A percentile compares a stretch with the other conserved stretches of the same genome.
Evolutionary conservation across 2,888 invertebrate species (phyloP).

Genomic region (Tinea semifulvella): DNA sequence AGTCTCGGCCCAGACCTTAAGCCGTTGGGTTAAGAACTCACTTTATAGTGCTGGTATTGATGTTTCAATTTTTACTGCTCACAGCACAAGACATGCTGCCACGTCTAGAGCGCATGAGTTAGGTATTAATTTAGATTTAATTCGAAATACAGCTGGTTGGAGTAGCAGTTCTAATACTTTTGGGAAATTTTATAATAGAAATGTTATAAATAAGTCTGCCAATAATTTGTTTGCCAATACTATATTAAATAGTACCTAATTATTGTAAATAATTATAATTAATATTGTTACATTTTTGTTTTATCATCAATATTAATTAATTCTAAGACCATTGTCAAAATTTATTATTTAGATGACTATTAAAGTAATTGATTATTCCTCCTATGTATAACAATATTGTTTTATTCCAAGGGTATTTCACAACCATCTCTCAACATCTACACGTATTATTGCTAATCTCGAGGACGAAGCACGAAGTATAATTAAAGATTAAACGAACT

Average conservation of each 20-base stretch:
- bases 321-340: not conserved
- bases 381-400: not conserved
- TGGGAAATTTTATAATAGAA: slow-evolving; percentile 22
- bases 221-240: not conserved
- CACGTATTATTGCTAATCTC: slow-evolving; percentile 10
- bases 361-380: slow-evolving; percentile 2
- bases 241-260: slow-evolving; percentile 6
- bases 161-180: slow-evolving; percentile 19
- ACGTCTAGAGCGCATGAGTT: slow-evolving; percentile 22
- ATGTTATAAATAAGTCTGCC: slow-evolving; percentile 13
- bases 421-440: not conserved
- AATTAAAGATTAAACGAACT: slow-evolving; percentile 16
- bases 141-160: slow-evolving; percentile 22
- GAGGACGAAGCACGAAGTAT: slow-evolving; percentile 12
- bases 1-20: slow-evolving; percentile 19
- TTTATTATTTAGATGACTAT: not conserved
- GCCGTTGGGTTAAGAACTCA: slow-evolving; percentile 21
- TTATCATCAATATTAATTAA: not conserved
- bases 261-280: not conserved
- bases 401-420: not conserved
- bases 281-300: slow-evolving; percentile 1
- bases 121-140: slow-evolving; percentile 22
- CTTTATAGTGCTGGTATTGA: slow-evolving; percentile 20
- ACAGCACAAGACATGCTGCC: slow-evolving; percentile 23
- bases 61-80: slow-evolving; percentile 16